phyloP scores from a whole-genome alignment of 2,888 invertebrate genomes.

The Eupithecia tripunctaria region DNA sequence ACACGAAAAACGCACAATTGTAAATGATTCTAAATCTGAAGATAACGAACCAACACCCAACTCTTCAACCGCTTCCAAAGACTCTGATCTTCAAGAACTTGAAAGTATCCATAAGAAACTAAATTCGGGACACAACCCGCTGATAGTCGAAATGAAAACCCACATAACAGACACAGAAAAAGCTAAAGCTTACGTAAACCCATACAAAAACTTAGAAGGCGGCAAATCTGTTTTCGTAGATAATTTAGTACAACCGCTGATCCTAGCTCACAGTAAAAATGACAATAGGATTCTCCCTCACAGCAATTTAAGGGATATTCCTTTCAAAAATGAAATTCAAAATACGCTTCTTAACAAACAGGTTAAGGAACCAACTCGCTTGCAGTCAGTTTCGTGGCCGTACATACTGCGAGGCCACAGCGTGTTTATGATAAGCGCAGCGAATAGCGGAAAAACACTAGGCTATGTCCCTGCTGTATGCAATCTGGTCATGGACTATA shows the following conservation, averaged over 20 bases:
- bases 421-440: slow-evolving; percentile 86
- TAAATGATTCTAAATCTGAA: slow-evolving; percentile 9
- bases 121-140: neutral
- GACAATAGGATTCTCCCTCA: slow-evolving; percentile 63
- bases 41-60: neutral
- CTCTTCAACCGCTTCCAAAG: slow-evolving; percentile 8
- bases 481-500: slow-evolving; percentile 81
- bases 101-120: slow-evolving; percentile 21
- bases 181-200: slow-evolving; percentile 62
- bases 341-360: slow-evolving; percentile 62
- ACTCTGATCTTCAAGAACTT: slow-evolving; percentile 29
- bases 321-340: slow-evolving; percentile 66
- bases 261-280: slow-evolving; percentile 76
- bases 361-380: slow-evolving; percentile 72
- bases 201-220: slow-evolving; percentile 69
- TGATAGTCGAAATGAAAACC: neutral
- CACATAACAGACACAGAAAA: slow-evolving; percentile 21
- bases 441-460: slow-evolving; percentile 87
- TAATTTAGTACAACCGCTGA: slow-evolving; percentile 67
- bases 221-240: slow-evolving; percentile 74
- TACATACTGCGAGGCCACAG: slow-evolving; percentile 87
- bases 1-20: neutral
- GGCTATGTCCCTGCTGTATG: slow-evolving; percentile 88
- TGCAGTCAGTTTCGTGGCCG: slow-evolving; percentile 90
- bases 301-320: slow-evolving; percentile 61